phyloP scores from a whole-genome alignment of 2,888 invertebrate species.

The Archaeoteleia sp. region DNA sequence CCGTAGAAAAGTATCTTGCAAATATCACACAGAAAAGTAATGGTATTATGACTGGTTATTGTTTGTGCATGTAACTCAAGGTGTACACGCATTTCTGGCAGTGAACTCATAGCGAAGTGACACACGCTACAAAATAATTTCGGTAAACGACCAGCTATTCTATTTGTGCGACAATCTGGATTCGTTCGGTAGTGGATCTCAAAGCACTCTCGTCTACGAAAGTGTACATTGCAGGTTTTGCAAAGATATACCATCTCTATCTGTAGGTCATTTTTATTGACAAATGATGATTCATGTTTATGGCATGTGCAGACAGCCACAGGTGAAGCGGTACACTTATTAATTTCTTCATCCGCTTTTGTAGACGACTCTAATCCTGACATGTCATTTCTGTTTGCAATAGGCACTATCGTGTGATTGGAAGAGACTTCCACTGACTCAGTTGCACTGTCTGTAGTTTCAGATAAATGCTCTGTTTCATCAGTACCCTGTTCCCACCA shows the following conservation, averaged over 20 bases:
- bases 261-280: slow-evolving; percentile 54
- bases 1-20: slow-evolving; percentile 68
- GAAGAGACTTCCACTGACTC: no score
- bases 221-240: slow-evolving; percentile 61
- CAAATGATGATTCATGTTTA: slow-evolving; percentile 33
- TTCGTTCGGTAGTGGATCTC: slow-evolving; percentile 63
- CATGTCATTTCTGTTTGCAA: no score
- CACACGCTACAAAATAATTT: slow-evolving; percentile 66
- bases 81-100: slow-evolving; percentile 63
- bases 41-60: slow-evolving; percentile 42
- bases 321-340: not conserved
- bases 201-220: slow-evolving; percentile 65
- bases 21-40: slow-evolving; percentile 66
- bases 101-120: slow-evolving; percentile 52
- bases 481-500: no score
- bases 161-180: slow-evolving; percentile 43
- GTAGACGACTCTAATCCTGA: not conserved
- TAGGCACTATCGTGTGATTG: no score
- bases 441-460: not conserved
- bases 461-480: not conserved
- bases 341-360: not conserved
- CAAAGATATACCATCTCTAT: slow-evolving; percentile 68
- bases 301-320: slow-evolving; percentile 64
- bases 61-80: slow-evolving; percentile 60
- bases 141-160: slow-evolving; percentile 54